phyloP scores from a whole-genome alignment of 2,113 vertebrate species.

The Cisticola juncidis region DNA sequence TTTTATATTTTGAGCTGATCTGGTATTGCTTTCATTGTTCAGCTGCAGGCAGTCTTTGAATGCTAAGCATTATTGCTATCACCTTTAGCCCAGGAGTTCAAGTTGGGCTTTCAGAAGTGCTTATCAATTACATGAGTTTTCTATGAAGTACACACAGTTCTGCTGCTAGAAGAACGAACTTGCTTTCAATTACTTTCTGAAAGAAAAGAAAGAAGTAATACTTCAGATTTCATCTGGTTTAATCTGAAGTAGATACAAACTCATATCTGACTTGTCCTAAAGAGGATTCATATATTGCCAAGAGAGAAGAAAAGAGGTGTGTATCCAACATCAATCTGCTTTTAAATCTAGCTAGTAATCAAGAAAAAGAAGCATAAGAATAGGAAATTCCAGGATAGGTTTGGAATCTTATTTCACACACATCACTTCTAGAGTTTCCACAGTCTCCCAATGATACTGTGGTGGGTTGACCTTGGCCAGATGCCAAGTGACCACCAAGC shows the following conservation, averaged over 20 bases:
- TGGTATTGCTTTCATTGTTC: neutral
- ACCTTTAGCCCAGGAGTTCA: neutral
- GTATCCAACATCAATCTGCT: neutral
- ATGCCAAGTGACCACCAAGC: neutral
- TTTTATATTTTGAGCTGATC: neutral
- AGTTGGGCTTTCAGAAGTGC: neutral
- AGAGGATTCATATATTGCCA: neutral
- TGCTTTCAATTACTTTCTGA: conserved; percentile 7
- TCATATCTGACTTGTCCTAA: neutral
- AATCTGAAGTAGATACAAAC: neutral
- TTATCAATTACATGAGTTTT: neutral
- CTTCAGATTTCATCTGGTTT: conserved; percentile 3
- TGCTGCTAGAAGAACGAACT: neutral
- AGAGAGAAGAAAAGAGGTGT: neutral
- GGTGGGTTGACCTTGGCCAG: neutral
- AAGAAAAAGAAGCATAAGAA: neutral
- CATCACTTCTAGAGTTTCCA: neutral
- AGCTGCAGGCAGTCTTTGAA: neutral
- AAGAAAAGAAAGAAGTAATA: neutral
- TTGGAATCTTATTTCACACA: neutral
- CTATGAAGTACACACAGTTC: neutral
- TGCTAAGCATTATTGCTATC: neutral
- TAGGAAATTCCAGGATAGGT: neutral
- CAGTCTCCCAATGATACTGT: neutral
- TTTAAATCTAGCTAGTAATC: neutral